phyloP scores from a whole-genome alignment of 1,140 invertebrate species.

The Periplaneta americana region DNA sequence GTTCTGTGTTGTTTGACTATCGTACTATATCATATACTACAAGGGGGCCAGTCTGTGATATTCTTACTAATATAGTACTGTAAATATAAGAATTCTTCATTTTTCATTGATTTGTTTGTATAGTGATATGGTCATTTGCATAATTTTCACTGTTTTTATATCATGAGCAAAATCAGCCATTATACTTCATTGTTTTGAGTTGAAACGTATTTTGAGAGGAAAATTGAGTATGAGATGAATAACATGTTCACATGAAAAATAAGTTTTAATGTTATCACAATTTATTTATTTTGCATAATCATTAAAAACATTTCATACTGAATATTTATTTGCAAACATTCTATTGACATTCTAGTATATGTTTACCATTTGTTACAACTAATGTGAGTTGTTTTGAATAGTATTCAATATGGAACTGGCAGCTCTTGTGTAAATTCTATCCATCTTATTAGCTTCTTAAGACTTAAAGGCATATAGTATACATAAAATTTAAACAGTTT shows the following conservation, averaged over 20 bases:
- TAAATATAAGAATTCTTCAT: background rate
- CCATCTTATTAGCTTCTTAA: too few species aligned
- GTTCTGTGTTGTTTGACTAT: background rate
- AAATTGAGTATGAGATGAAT: background rate
- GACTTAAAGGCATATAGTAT: too few species aligned
- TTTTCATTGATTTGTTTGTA: background rate
- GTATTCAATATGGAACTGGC: background rate
- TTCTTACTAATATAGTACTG: background rate
- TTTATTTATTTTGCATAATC: background rate
- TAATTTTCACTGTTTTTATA: background rate
- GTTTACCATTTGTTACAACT: background rate
- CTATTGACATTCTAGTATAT: background rate
- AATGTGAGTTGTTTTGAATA: background rate
- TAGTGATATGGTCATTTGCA: background rate
- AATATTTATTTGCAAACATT: background rate
- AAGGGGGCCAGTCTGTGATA: background rate
- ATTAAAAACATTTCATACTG: background rate
- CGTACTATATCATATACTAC: too few species aligned
- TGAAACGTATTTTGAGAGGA: background rate
- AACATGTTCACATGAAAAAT: background rate
- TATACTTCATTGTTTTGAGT: background rate
- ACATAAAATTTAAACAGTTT: too few species aligned
- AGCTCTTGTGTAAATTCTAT: background rate
- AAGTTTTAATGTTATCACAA: background rate
- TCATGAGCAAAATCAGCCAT: background rate